Base-by-base conservation (phyloP, 2,113 vertebrate genomes). In the Myrmecophaga tridactyla region DNA sequence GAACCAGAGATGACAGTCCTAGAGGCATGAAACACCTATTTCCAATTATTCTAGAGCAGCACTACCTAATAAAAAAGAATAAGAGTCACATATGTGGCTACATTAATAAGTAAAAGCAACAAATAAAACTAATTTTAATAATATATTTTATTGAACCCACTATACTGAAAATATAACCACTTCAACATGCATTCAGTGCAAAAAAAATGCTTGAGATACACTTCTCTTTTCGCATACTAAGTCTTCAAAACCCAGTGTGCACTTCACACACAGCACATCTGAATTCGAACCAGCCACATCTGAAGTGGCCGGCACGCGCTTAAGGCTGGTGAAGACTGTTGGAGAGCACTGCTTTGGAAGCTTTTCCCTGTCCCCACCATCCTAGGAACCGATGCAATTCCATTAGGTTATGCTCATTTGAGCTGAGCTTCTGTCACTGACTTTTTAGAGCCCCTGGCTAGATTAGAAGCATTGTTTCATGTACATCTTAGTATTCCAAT, bases 391-490 rank as follows among this genome's bases (percentile, higher is more conserved):
- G 80, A 70, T 34, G 21, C 23, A 67, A 14, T 2, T 11, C 31
- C 62, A 63, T 43, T 27, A 88, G 27, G 29, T 60, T 67, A 69
- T 10, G 34, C n/a, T 85, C 69, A 94, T 62, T 58, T 77, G 34
- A 92, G 12, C 4, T 43, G 12, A 9, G 41, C 78, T 94, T 92
- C 65, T 84, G n/a, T 53, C 82, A 86, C 17, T 76, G n/a, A 69
- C 34, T 20, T 75, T 4, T 11, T 39, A n/a, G n/a, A n/a, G n/a
- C n/a, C n/a, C n/a, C n/a, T n/a, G n/a, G n/a, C n/a, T n/a, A n/a
- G n/a, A n/a, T n/a, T 77, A 84, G 29, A 85, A 92, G 81, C 6
- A 75, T 87, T 75, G 67, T 48, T 90, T 89, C 53, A 65, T 73
- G 90, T 87, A 90, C 48, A 92, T 56, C 53, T 51, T 87, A n/a